Percentiles rank a stretch among this genome's conserved stretches.
Conservation (phyloP, 2,113 vertebrate genomes). For the Lasiurus borealis region DNA sequence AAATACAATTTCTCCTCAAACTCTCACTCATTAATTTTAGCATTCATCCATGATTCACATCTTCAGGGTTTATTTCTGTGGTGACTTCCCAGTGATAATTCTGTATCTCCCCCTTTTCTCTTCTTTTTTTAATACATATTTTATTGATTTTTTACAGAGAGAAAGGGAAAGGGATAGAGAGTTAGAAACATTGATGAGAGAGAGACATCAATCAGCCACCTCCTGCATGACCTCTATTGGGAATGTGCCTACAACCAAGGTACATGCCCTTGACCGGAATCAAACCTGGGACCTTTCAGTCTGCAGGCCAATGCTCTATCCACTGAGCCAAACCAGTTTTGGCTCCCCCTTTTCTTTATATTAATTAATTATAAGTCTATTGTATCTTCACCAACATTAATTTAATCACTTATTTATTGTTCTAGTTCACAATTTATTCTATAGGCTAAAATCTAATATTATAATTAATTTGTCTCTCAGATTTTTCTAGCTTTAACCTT, state of each 20-base stretch:
- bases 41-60: background rate
- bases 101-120: background rate
- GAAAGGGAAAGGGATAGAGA: no score
- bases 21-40: background rate
- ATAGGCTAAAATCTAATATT: background rate
- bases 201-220: no score
- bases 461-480: background rate
- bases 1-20: conserved; percentile 12
- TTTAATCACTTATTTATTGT: background rate
- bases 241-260: no score
- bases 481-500: background rate
- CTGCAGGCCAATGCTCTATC: no score
- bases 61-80: background rate
- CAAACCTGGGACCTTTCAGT: no score
- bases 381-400: background rate
- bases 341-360: background rate
- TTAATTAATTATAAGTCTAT: background rate
- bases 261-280: no score
- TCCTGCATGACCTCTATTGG: no score
- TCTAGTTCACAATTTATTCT: background rate
- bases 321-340: no score
- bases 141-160: no score
- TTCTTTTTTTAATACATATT: no score
- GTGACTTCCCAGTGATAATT: background rate
- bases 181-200: no score